Conservation (phyloP, 2,888 invertebrate species). For the Dryobotodes eremita region DNA sequence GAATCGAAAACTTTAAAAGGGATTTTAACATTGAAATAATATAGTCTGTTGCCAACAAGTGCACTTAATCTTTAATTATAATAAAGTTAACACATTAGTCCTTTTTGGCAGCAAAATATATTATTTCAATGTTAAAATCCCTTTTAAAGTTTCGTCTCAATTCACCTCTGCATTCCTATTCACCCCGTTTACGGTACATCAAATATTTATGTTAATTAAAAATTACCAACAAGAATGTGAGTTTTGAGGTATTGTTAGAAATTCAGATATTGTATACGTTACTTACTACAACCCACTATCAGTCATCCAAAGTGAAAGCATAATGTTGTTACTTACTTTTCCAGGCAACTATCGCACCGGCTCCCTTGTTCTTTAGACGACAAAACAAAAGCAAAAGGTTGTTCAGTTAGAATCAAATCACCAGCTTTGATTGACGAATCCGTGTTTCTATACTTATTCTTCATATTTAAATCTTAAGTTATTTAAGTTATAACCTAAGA, state of each 20-base stretch:
- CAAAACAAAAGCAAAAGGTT: conserved; percentile 94
- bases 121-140: too few relatives aligned
- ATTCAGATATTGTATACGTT: not conserved
- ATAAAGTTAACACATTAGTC: too few relatives aligned
- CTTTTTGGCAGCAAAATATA: too few relatives aligned
- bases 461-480: conserved; percentile 77
- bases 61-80: too few relatives aligned
- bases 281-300: not conserved
- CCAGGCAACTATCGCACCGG: conserved; percentile 95
- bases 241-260: not conserved
- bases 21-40: too few relatives aligned
- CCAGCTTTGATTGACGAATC: conserved; percentile 91
- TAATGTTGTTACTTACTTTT: conserved; percentile 89
- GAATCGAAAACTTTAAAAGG: too few relatives aligned
- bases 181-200: too few relatives aligned
- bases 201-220: not conserved
- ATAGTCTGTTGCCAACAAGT: too few relatives aligned
- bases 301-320: not conserved
- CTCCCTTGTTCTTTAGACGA: conserved; percentile 93
- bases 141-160: too few relatives aligned
- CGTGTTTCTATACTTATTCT: conserved; percentile 84
- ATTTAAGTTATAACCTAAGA: conserved; percentile 56
- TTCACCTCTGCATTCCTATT: too few relatives aligned
- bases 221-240: not conserved
- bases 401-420: conserved; percentile 92